phyloP scores from a whole-genome alignment of 2,113 vertebrate genomes.

The Ondatra zibethicus region DNA sequence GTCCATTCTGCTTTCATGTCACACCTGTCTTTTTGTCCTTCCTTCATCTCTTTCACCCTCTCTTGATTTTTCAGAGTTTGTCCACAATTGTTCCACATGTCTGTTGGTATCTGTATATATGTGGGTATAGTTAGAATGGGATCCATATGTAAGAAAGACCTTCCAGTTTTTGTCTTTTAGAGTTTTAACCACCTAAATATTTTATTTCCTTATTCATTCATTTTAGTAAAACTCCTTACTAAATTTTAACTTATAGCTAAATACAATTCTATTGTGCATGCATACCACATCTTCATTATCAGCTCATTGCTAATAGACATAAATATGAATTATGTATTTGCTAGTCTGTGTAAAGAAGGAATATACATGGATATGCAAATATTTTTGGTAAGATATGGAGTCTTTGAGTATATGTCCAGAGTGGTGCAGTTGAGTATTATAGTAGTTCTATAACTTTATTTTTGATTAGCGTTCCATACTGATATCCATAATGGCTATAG shows the following conservation, averaged over 20 bases:
- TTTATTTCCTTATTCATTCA: neutral
- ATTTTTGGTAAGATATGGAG: neutral
- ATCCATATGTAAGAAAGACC: neutral
- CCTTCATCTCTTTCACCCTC: neutral
- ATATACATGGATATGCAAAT: neutral
- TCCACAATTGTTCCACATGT: neutral
- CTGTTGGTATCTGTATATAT: neutral
- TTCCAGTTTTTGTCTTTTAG: neutral
- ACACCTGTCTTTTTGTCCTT: neutral
- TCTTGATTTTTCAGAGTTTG: neutral
- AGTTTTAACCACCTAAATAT: neutral
- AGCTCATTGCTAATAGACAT: neutral
- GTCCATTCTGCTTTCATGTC: neutral
- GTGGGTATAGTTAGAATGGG: neutral
- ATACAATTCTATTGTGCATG: neutral
- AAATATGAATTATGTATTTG: neutral
- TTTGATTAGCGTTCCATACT: neutral
- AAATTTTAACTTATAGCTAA: neutral
- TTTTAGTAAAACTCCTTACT: neutral
- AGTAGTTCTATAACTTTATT: neutral
- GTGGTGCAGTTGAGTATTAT: neutral
- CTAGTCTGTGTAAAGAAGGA: neutral
- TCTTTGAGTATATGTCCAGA: neutral
- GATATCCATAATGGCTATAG: neutral
- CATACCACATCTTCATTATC: neutral